Evolutionary conservation across 2,888 invertebrate genomes (phyloP), one percentile per base, ranked within the genome.

Genomic region (Plagodis dolabraria): DNA sequence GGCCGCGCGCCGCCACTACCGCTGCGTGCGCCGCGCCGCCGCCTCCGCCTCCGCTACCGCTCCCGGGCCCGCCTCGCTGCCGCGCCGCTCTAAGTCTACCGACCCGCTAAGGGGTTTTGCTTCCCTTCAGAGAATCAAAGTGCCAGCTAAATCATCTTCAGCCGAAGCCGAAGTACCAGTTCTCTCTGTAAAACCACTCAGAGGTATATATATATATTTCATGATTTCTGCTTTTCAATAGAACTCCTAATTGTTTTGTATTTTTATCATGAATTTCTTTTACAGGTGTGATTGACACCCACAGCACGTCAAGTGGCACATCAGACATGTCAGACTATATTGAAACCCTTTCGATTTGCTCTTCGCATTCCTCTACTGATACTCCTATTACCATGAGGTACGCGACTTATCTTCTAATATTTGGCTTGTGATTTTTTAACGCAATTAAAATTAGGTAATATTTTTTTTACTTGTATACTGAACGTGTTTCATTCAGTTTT

Each of bases 271-370:
- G n/a, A 8, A 5, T 6, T 10, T 46, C 53, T 7, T 42, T 12
- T 12, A 47, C 71, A 88, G 90, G 86, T n/a, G 77, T 87, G 64
- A 87, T 93, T 71, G 95, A 95, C 77, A 95, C 96, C 36, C 94
- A 95, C 75, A 96, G 96, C 75, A 96, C 96, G 9, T 96, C 96
- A 77, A 97, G 96, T 78, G 97, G 97, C 33, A 96, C 97, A 7
- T 97, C 97, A 0, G 97, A 97, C 79, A 97, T 97, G 96, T 97
- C 96, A 5, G 97, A 97, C 88, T 97, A 97, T 82, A 96, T 97
- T 75, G 97, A 97, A 83, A 97, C 97, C 7, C 87, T 97, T 33
- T 96, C 96, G 11, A 86, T 97, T 67, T 96, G 96, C 52, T 96
- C 97, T 5, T 96, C 97, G 57, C 96, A 96, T 72, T 96, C 96